phyloP scores from a whole-genome alignment of 2,888 invertebrate species.

The Diplolepis rosae region DNA sequence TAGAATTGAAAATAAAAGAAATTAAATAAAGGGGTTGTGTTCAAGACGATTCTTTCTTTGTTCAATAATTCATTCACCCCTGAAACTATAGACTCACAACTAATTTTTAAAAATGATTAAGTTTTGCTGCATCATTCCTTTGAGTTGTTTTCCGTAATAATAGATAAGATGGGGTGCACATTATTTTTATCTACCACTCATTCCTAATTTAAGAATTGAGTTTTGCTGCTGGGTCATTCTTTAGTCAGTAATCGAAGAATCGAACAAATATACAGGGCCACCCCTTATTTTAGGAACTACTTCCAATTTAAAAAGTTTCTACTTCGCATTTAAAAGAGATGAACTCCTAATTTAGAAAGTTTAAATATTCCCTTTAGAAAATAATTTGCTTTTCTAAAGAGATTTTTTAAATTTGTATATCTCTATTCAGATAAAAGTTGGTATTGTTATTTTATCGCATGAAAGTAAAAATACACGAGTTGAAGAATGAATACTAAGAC shows the following conservation, averaged over 20 bases:
- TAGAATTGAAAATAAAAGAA: neutral
- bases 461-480: neutral
- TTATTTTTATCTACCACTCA: neutral
- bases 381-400: neutral
- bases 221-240: constrained; percentile 1
- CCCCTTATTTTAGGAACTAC: neutral
- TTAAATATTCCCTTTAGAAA: neutral
- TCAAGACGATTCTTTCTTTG: neutral
- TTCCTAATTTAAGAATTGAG: neutral
- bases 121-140: constrained; percentile 6
- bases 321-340: neutral
- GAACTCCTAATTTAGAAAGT: neutral
- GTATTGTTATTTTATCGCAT: neutral
- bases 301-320: neutral
- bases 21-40: neutral
- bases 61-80: neutral
- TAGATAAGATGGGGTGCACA: neutral
- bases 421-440: neutral
- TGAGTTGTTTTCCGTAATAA: neutral
- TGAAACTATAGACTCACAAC: neutral
- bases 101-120: constrained; percentile 10
- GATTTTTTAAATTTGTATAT: neutral
- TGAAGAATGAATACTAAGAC: neutral
- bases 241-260: neutral
- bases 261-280: neutral